Percentiles rank a stretch among this genome's conserved stretches.
phyloP scores from a whole-genome alignment of 2,113 vertebrate species.

The Struthidea cinerea region DNA sequence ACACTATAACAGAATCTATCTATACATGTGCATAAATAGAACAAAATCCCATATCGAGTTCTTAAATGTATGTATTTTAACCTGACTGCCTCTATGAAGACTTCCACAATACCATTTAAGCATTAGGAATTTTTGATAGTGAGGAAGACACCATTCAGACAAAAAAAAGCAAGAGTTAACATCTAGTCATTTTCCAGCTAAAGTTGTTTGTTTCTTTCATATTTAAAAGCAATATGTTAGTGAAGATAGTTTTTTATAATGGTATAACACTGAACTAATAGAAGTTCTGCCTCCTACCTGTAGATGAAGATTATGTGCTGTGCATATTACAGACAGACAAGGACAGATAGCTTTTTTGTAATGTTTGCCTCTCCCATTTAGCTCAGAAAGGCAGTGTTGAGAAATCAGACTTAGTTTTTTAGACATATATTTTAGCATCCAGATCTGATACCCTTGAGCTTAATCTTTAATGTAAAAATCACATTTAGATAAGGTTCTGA shows the following conservation, averaged over 20 bases:
- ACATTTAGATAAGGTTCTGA: background rate
- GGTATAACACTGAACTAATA: background rate
- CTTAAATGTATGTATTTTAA: background rate
- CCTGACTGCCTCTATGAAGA: background rate
- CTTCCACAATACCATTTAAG: background rate
- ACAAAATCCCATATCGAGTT: accelerated
- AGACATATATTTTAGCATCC: background rate
- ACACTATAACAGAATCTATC: background rate
- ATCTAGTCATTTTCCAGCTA: background rate
- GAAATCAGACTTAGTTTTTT: background rate
- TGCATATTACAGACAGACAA: background rate
- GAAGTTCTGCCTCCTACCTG: background rate
- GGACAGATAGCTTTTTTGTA: background rate
- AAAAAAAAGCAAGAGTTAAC: background rate
- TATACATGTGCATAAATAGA: background rate
- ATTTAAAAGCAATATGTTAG: background rate
- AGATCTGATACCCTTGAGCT: background rate
- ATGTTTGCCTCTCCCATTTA: background rate
- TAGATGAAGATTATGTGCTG: background rate
- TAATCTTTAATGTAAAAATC: background rate
- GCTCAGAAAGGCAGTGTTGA: background rate
- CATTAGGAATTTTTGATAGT: background rate
- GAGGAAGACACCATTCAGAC: background rate
- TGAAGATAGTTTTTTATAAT: background rate
- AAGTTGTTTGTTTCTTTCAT: background rate